These are phyloP conservation scores for Coleophora flavipennella DNA, from an alignment of 2,888 invertebrate species.

Conservation along the genomic window DNA sequence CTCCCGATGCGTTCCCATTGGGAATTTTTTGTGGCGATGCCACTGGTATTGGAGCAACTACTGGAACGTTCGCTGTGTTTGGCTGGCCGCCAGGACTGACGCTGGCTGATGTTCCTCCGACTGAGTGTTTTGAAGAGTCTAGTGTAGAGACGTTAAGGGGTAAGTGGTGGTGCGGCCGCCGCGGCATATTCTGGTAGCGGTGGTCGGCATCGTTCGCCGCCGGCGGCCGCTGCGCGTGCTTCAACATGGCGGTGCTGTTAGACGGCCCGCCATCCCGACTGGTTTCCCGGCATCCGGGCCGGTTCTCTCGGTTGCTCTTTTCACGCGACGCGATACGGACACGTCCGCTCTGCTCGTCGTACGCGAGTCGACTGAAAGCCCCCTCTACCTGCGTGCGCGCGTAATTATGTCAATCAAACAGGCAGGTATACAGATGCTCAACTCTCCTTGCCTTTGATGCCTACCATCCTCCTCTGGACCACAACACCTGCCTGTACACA, in stretches of 20 bases:
- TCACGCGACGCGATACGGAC: conserved; percentile 18
- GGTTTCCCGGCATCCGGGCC: conserved; percentile 53
- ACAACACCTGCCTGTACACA: conserved; percentile 33
- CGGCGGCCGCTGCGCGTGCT: conserved; percentile 78
- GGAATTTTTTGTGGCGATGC: conserved; percentile 59
- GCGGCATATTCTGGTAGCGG: conserved; percentile 71
- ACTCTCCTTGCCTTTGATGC: too few species aligned
- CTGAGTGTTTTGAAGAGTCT: conserved; percentile 77
- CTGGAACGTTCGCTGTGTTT: conserved; percentile 26
- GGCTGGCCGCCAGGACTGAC: conserved; percentile 71
- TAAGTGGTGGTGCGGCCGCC: conserved; percentile 74
- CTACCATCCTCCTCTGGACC: conserved; percentile 7
- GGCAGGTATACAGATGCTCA: conserved; percentile 24
- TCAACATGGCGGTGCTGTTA: conserved; percentile 76
- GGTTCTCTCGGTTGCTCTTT: conserved; percentile 23
- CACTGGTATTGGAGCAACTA: conserved; percentile 41
- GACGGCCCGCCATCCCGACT: conserved; percentile 59
- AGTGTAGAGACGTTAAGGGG: conserved; percentile 79
- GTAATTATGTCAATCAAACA: conserved; percentile 54
- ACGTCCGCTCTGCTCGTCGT: conserved; percentile 20
- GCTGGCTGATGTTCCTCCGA: conserved; percentile 71
- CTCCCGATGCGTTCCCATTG: conserved; percentile 73
- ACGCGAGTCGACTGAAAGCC: conserved; percentile 41
- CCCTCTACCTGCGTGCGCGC: conserved; percentile 41
- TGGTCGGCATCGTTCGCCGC: conserved; percentile 68